Conservation (phyloP, 1,140 invertebrate genomes). For the Micrasema longulum region DNA sequence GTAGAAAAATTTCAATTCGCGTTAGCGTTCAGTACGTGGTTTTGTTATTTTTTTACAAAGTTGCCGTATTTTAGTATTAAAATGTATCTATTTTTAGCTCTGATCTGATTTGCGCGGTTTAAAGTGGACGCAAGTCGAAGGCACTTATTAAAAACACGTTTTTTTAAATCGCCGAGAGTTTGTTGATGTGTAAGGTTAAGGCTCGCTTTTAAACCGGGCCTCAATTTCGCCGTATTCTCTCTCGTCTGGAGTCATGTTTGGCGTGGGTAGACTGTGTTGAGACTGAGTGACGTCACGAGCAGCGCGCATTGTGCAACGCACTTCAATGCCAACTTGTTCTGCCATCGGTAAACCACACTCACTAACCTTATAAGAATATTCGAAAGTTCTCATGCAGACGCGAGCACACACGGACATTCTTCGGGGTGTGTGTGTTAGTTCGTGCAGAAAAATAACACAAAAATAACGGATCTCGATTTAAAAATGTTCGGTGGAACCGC, state of each 20-base stretch:
- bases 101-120: slow-evolving; percentile 20
- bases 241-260: background rate
- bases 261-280: slow-evolving; percentile 43
- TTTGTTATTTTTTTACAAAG: background rate
- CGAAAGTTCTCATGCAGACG: slow-evolving; percentile 42
- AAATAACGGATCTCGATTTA: slow-evolving; percentile 28
- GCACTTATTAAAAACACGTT: slow-evolving; percentile 12
- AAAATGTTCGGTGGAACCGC: slow-evolving; percentile 14
- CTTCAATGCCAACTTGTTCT: slow-evolving; percentile 45
- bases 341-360: slow-evolving; percentile 43
- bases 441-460: slow-evolving; percentile 37
- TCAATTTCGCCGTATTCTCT: slow-evolving; percentile 15
- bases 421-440: slow-evolving; percentile 13
- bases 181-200: background rate
- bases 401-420: slow-evolving; percentile 29
- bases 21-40: background rate
- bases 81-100: background rate
- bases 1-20: slow-evolving; percentile 12
- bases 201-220: slow-evolving; percentile 13
- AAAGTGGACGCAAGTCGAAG: background rate
- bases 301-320: slow-evolving; percentile 34
- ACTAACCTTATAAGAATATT: slow-evolving; percentile 48
- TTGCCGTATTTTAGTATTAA: background rate
- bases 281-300: slow-evolving; percentile 42
- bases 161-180: background rate